phyloP scores from a whole-genome alignment of 2,113 vertebrate species.

The Arvicanthis niloticus region DNA sequence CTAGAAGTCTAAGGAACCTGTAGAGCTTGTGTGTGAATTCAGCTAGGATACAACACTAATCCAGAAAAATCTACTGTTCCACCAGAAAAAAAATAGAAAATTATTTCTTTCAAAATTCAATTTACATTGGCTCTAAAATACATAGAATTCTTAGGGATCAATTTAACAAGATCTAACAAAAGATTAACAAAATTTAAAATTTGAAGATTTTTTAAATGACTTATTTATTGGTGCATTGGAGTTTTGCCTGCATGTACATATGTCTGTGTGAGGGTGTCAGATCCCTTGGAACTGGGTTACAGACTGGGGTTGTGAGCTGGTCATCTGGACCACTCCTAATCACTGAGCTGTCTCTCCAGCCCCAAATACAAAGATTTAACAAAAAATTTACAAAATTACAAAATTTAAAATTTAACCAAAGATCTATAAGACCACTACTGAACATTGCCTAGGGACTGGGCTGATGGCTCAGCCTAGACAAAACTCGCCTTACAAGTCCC shows the following conservation, averaged over 20 bases:
- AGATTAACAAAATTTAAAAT: too few species aligned
- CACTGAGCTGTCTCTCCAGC: too few species aligned
- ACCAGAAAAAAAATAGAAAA: not conserved
- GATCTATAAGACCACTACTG: not conserved
- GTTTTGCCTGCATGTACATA: too few species aligned
- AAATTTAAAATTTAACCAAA: not conserved
- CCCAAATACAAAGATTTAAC: too few species aligned
- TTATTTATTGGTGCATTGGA: too few species aligned
- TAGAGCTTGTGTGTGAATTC: slow-evolving; percentile 7
- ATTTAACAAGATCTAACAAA: not conserved
- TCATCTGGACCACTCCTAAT: too few species aligned
- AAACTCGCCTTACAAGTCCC: not conserved
- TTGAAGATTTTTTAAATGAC: too few species aligned
- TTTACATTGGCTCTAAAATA: not conserved
- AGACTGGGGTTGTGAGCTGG: too few species aligned
- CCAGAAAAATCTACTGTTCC: not conserved
- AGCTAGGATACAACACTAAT: not conserved
- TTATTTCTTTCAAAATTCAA: not conserved
- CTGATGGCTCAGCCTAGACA: not conserved
- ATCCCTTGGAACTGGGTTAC: too few species aligned
- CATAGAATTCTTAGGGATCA: not conserved
- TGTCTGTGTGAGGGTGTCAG: too few species aligned
- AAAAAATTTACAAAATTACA: too few species aligned
- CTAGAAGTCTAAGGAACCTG: not conserved
- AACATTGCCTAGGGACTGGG: not conserved